Percentiles rank a stretch among this genome's conserved stretches.
Conservation (phyloP, 2,888 invertebrate genomes). For the Ichneumoninae sp. region DNA sequence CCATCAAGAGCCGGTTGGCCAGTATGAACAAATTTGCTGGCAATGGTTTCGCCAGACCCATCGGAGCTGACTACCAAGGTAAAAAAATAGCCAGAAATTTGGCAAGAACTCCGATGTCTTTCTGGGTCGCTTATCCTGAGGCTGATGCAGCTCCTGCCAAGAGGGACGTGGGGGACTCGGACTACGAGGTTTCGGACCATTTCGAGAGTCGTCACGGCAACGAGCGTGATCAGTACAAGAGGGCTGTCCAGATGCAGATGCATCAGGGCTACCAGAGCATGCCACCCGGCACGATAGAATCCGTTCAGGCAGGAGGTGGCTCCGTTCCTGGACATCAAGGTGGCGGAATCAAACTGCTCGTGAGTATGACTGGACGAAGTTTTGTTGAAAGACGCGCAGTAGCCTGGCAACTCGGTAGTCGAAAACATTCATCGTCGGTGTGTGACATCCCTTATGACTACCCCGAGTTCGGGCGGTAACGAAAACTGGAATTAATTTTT, state of each 20-base stretch:
- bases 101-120: slow-evolving; percentile 69
- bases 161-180: slow-evolving; percentile 70
- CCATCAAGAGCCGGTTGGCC: slow-evolving; percentile 75
- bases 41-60: background rate
- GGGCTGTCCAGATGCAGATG: slow-evolving; percentile 80
- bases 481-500: background rate
- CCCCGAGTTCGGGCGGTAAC: background rate
- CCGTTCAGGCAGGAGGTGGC: slow-evolving; percentile 81
- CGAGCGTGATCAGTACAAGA: slow-evolving; percentile 68
- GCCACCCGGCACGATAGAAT: slow-evolving; percentile 80
- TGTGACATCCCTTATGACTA: too few species aligned
- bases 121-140: slow-evolving; percentile 75
- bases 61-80: slow-evolving; percentile 26
- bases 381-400: background rate
- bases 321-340: slow-evolving; percentile 79
- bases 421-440: too few species aligned
- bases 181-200: slow-evolving; percentile 37
- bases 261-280: slow-evolving; percentile 82
- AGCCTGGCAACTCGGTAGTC: too few species aligned
- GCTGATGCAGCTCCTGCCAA: slow-evolving; percentile 61
- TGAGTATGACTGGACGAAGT: slow-evolving; percentile 70
- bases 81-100: slow-evolving; percentile 62
- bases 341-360: slow-evolving; percentile 81
- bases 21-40: slow-evolving; percentile 60
- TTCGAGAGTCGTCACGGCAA: slow-evolving; percentile 45